Evolutionary conservation across 2,888 invertebrate species (phyloP), one percentile per base, ranked within the genome.

Genomic region (Drosophila nigricruria): DNA sequence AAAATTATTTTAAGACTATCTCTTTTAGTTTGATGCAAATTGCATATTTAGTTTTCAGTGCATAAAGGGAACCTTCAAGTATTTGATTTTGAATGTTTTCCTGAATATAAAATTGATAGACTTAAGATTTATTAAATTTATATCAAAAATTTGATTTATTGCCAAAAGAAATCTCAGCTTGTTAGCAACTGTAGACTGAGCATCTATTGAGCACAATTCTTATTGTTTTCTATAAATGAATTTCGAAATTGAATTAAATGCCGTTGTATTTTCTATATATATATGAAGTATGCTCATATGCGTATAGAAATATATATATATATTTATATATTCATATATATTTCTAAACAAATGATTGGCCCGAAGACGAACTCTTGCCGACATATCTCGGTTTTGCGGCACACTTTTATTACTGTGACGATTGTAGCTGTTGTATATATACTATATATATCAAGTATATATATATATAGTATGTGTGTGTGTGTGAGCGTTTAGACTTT

Each of bases 361-460:
- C 47, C 36, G 16, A 65, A 56, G 70, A 56, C 52, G 68, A 65
- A 71, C 67, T 61, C 64, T 79, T 72, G 68, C 49, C 76, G 54
- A 42, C 60, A 57, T 70, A 77, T 70, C 70, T 70, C 63, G 70
- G 53, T 70, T 70, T 54, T 67, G 77, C 68, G 82, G 82, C 82
- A 86, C 79, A 87, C 78, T 82, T 87, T 78, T 69, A 77, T 74
- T 70, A 73, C 63, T 68, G 69, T 73, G 68, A 68, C 4, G 47
- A 70, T 72, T 70, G 70, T 30, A 50, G 62, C 34, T 50, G 50
- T 49, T 59, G 60, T 63, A 57, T 68, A 30, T 50, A 14, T 30
- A 30, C 18, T 12, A 9, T 40, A n/a, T 47, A 40, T 36, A n/a
- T 64, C 30, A 52, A 18, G 50, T 14, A n/a, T 60, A 20, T 42